A percentile compares a stretch with the other conserved stretches of the same genome.
These are phyloP conservation scores for Panagrolaimus sp. DNA, from an alignment of 1,140 invertebrate species.

Conservation along the genomic window DNA sequence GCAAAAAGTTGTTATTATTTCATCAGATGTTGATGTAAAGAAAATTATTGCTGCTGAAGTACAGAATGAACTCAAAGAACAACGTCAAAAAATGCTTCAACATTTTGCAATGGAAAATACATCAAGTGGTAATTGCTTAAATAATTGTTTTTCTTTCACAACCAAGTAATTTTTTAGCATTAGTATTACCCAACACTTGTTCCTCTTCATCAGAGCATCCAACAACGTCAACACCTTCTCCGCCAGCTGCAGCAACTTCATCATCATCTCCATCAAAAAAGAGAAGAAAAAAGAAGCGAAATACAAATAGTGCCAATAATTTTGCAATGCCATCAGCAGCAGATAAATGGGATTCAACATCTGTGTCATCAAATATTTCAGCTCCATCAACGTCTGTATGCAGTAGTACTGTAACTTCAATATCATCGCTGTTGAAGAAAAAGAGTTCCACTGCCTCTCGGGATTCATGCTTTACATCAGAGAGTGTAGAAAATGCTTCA, in stretches of 20 bases:
- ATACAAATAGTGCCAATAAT: background rate
- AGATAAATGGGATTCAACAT: conserved; percentile 8
- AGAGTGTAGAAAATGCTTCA: background rate
- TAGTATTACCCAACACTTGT: background rate
- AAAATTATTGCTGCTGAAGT: background rate
- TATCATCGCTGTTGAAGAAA: conserved; percentile 4
- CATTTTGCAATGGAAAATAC: background rate
- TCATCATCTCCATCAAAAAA: background rate
- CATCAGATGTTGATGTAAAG: too few species aligned
- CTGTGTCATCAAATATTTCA: background rate
- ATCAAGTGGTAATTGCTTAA: background rate
- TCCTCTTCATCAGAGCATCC: background rate
- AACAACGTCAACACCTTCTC: background rate
- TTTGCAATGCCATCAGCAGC: background rate
- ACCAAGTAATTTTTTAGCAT: background rate
- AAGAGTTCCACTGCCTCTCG: background rate
- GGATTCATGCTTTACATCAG: background rate
- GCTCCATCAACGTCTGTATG: too few species aligned
- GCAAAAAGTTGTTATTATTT: background rate
- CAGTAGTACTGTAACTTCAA: background rate
- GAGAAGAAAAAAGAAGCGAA: conserved; percentile 3
- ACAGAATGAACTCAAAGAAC: background rate
- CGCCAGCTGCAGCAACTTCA: background rate
- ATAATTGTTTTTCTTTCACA: background rate
- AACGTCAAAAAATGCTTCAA: background rate